Evolutionary conservation across 2,797 vertebrate genomes (phyloP).

Genomic region (Malurus leucopterus): DNA sequence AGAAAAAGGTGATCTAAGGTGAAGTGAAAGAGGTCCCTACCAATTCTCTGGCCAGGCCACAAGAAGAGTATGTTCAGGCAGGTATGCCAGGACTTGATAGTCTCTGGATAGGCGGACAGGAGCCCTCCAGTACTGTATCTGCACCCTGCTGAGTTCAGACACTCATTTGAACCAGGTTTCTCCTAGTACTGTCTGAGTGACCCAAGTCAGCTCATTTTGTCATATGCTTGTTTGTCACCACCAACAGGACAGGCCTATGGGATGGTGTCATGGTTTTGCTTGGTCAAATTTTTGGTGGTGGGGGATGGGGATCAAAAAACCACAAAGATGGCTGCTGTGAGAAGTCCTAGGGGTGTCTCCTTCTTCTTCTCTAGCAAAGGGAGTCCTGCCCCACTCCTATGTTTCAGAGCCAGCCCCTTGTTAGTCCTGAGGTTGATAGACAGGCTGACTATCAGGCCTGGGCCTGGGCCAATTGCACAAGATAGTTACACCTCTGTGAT

Average conservation of each 20-base stretch:
- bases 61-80: not conserved
- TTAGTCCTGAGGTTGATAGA: too few relatives aligned
- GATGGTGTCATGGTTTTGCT: too few relatives aligned
- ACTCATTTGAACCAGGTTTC: not conserved
- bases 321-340: too few relatives aligned
- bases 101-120: not conserved
- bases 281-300: too few relatives aligned
- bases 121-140: not conserved
- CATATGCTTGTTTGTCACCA: not conserved
- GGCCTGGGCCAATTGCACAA: too few relatives aligned
- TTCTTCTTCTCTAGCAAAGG: too few relatives aligned
- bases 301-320: too few relatives aligned
- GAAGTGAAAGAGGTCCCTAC: not conserved
- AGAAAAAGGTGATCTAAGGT: not conserved
- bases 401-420: too few relatives aligned
- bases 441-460: too few relatives aligned
- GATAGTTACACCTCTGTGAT: too few relatives aligned
- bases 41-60: not conserved
- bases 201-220: not conserved
- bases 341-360: too few relatives aligned
- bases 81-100: not conserved
- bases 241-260: not conserved
- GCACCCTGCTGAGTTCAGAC: not conserved
- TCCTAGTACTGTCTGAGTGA: not conserved
- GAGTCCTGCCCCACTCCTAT: too few relatives aligned